Evolutionary conservation across 2,888 invertebrate species (phyloP), one percentile per base, ranked within the genome.

Genomic region (Sceliomorpha sp.): DNA sequence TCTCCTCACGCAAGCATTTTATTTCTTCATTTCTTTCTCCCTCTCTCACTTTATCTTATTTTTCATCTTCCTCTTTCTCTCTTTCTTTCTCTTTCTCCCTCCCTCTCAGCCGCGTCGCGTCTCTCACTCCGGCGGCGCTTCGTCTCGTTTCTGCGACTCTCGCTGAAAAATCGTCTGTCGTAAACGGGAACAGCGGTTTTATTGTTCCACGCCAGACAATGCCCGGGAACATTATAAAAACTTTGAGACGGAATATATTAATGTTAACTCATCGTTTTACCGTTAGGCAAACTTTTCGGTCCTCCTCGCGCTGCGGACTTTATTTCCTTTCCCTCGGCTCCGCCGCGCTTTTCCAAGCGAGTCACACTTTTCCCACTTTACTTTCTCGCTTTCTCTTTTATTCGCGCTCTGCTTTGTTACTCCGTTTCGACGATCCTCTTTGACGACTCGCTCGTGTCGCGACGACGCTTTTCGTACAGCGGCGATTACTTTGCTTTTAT

Each of bases 181-280:
- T 84, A 86, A 87, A 85, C 82, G 85, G 81, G 84, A 86, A 86
- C 85, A 85, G 83, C 80, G 83, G 76, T 87, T 87, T 86, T 85
- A 85, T 87, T 87, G 86, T 87, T 85, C 84, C 83, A 71, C 80
- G 78, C 80, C 82, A 82, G 85, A 85, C 86, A 87, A 86, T 86
- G 83, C 84, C 78, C 81, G 81, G 80, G 85, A 86, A 86, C 86
- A 87, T 86, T 87, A 85, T 87, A 84, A 85, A 83, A 86, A 86
- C 85, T 87, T 85, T 86, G 79, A 82, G 85, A 85, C 84, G 82
- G 87, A 87, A 87, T 88, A 86, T 85, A 87, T 88, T 87, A 87
- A 87, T 84, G 86, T 85, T 87, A 86, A 87, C 84, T 86, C 86
- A 83, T 86, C 85, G 85, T 81, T 87, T 87, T 81, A 84, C 86